Percentiles rank a stretch among this genome's conserved stretches.
Conservation (phyloP, 2,113 vertebrate species). For the Axis porcinus region DNA sequence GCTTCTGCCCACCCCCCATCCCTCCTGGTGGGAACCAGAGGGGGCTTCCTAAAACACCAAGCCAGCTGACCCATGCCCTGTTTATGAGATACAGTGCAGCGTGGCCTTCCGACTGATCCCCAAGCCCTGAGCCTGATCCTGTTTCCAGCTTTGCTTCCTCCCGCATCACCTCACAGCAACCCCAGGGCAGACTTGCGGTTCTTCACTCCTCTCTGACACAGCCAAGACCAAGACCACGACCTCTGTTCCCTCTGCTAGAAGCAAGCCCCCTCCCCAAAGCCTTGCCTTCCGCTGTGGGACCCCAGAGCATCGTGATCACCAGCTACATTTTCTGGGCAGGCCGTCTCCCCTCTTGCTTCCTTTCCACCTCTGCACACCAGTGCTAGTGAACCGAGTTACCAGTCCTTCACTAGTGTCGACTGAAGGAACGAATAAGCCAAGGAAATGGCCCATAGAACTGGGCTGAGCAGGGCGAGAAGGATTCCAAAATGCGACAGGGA, state of each 20-base stretch:
- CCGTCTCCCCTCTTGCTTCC: neutral
- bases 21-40: neutral
- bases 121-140: neutral
- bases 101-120: rapidly evolving
- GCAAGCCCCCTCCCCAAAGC: neutral
- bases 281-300: rapidly evolving
- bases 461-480: neutral
- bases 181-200: rapidly evolving
- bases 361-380: no score
- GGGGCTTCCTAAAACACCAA: neutral
- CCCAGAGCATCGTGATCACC: neutral
- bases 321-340: neutral
- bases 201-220: neutral
- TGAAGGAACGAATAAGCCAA: rapidly evolving
- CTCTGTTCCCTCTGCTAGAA: neutral
- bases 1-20: neutral
- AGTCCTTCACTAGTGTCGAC: rapidly evolving
- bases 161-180: rapidly evolving
- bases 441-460: rapidly evolving
- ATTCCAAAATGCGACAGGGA: neutral
- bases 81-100: rapidly evolving
- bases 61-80: neutral
- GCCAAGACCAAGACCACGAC: neutral
- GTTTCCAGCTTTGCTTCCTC: neutral
- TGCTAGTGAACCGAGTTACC: rapidly evolving